Base-by-base conservation (phyloP, 1,140 invertebrate species). In the Drosophila saltans region DNA sequence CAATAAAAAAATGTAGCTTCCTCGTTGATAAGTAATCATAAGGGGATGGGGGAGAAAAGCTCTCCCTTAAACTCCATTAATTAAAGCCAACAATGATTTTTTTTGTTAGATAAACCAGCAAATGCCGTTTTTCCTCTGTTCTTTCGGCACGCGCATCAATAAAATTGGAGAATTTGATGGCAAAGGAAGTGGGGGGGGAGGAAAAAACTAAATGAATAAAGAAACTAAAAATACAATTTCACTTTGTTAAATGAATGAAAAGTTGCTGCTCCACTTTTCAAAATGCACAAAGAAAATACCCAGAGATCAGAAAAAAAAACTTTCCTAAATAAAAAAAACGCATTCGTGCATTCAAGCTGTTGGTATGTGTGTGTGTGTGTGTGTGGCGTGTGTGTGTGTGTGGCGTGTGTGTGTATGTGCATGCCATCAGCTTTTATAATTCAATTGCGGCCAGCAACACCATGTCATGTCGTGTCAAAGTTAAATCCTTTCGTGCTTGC, bases 201-300 rank as follows among this genome's bases (percentile, higher is more conserved):
- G 10, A 41, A 10, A 52, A 52, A 52, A 52, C 45, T 52, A 52
- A 52, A 52, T 52, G 21, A 52, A 52, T 52, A 52, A 52, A 52
- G 45, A 58, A 21, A 58, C 60, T 33, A 41, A 60, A 75, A 75
- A 40, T 43, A 80, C 64, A 26, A 52, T 52, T 80, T 66, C 55
- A 65, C 52, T 41, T 67, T 66, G 75, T 66, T 43, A 59, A 63
- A 28, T 66, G 57, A 55, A 45, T 41, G 28, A 62, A 78, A 83
- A 72, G 65, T 74, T 78, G 69, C 24, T 59, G 52, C 30, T 60
- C 55, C 55, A 57, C 40, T 66, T 36, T 66, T 63, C 62, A 62
- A 66, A 88, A 88, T 78, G 83, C 72, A 83, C 83, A 83, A 88
- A 80, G 84, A 76, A 78, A 78, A 75, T 69, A 66, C 39, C 40